Evolutionary conservation across 1,140 invertebrate species (phyloP), one percentile per base, ranked within the genome.

Genomic region (Zophobas morio): DNA sequence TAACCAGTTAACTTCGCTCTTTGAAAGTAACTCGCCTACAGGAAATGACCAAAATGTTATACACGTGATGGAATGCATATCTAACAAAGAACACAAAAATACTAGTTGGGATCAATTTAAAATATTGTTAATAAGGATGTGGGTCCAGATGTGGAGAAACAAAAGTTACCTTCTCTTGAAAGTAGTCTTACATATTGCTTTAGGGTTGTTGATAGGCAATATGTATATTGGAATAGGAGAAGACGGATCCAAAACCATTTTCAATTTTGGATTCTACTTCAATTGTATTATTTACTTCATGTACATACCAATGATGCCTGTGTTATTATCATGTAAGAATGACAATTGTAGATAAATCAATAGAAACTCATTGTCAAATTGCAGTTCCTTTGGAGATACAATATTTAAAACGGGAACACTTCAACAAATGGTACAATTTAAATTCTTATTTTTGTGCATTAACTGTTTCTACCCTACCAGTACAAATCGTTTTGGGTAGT

Each of bases 391-490:
- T 91, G 34, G 96, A 98, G 88, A 94, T 97, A 66, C 91, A 93
- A 63, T 89, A 97, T 1, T 88, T 98, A 78, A 95, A 96, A 80
- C 88, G 96, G 72, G 97, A 99, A 87, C 94, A 98, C 83, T 94
- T 98, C 81, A 99, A 99, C 86, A 92, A 94, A 80, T 99, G 96
- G 96, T 99, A 98, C 86, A 92, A 93, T 35, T 85, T 98, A 8
- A 94, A 94, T 83, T 93, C 96, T 0, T 98, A 98, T 84, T 98
- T 96, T 85, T 90, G 93, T 5, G 96, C 97, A 0, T 90, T 96
- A 81, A 93, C 95, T 0, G 84, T 96, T 66, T 91, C 96, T 0
- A 90, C 90, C 35, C 88, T 94, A 36, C 94, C 94, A 2, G 83
- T 87, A 0, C 91, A 96, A 88, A 86, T 96, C 39, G 81, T 95